These are phyloP conservation scores for Clarias batrachus DNA, from an alignment of 2,113 vertebrate genomes.

Conservation along the genomic window DNA sequence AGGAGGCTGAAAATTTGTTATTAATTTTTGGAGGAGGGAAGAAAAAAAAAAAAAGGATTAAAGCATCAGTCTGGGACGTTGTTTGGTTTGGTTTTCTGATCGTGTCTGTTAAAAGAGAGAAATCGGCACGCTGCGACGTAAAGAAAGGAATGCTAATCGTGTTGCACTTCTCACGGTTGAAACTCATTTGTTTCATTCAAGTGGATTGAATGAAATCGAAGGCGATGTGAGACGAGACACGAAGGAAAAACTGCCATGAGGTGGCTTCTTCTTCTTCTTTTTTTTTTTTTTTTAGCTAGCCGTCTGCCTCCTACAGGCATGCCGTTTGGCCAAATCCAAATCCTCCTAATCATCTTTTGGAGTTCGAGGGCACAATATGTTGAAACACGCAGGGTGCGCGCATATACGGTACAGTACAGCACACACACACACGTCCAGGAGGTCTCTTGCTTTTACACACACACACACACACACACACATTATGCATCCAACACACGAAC, in stretches of 20 bases:
- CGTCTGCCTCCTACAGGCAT: slow-evolving; percentile 75
- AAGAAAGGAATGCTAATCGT: slow-evolving; percentile 5
- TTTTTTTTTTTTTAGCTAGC: slow-evolving; percentile 74
- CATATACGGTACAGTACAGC: slow-evolving; percentile 18
- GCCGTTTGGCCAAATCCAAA: slow-evolving; percentile 73
- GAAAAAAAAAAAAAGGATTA: background rate
- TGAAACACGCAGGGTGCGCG: slow-evolving; percentile 67
- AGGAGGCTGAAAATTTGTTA: background rate
- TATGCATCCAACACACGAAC: slow-evolving; percentile 1
- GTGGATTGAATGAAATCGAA: slow-evolving; percentile 39
- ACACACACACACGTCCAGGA: slow-evolving; percentile 36
- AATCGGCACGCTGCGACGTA: background rate
- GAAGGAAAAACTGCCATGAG: slow-evolving; percentile 59
- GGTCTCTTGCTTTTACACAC: slow-evolving; percentile 29
- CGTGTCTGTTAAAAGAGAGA: background rate
- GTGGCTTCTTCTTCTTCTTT: slow-evolving; percentile 68
- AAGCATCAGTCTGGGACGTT: background rate
- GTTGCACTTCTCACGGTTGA: slow-evolving; percentile 50
- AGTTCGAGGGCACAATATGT: slow-evolving; percentile 78
- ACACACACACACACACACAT: slow-evolving; percentile 53
- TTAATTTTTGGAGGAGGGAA: background rate
- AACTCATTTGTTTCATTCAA: slow-evolving; percentile 58
- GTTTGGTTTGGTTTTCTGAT: background rate
- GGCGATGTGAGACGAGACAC: background rate
- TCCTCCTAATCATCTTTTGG: slow-evolving; percentile 78